These are phyloP conservation scores for Rhynchomys soricoides DNA, from an alignment of 2,113 vertebrate genomes.

Conservation along the genomic window DNA sequence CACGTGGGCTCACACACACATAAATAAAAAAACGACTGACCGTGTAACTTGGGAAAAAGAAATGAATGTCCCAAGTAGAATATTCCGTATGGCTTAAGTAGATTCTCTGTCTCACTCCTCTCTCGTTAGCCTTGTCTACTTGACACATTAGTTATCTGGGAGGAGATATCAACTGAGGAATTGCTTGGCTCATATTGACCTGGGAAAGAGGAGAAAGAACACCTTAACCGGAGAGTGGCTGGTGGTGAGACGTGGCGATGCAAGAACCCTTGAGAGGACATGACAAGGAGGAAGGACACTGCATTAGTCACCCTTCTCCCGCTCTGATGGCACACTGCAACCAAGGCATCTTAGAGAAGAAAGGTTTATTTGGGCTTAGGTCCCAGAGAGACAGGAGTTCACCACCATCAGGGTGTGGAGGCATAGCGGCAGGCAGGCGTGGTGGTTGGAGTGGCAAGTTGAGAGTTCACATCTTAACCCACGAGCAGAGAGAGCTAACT, in stretches of 20 bases:
- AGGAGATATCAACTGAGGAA: not conserved
- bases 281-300: fast-evolving
- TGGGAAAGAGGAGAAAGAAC: not conserved
- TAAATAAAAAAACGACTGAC: not conserved
- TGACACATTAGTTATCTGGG: not conserved
- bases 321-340: fast-evolving
- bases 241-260: fast-evolving
- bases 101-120: not conserved
- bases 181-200: not conserved
- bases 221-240: not conserved
- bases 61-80: not conserved
- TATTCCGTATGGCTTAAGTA: not conserved
- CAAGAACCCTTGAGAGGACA: not conserved
- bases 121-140: not conserved
- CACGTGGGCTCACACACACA: not conserved
- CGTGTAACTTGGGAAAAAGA: not conserved
- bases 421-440: not conserved
- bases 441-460: not conserved
- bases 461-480: not conserved
- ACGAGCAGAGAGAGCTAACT: not conserved
- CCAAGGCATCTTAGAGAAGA: not conserved
- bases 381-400: not conserved
- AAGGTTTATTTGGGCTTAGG: not conserved
- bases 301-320: not conserved
- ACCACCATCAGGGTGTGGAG: not conserved